Percentiles rank a stretch among this genome's conserved stretches.
Conservation (phyloP, 1,140 invertebrate species). For the Bombus consobrinus region DNA sequence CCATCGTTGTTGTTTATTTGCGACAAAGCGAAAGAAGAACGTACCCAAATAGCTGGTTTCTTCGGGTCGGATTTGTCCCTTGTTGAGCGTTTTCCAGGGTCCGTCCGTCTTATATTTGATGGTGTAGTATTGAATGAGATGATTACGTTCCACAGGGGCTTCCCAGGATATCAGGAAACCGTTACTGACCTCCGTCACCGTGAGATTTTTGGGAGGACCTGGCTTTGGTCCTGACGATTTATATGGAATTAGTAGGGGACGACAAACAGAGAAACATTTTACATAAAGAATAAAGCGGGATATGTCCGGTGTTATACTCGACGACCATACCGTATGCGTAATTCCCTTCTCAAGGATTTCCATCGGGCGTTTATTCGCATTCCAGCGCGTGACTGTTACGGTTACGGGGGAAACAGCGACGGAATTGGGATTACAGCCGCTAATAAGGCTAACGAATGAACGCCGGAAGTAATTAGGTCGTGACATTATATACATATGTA, state of each 20-base stretch:
- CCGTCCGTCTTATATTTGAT: slow-evolving; percentile 95
- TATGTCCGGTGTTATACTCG: too few species aligned
- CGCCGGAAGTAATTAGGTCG: slow-evolving; percentile 52
- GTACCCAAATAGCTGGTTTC: slow-evolving; percentile 93
- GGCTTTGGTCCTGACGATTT: slow-evolving; percentile 90
- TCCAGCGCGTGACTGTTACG: not conserved
- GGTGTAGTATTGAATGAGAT: slow-evolving; percentile 94
- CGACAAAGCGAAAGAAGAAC: not conserved
- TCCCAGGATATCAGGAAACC: slow-evolving; percentile 95
- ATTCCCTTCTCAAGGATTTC: not conserved
- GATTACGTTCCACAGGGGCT: slow-evolving; percentile 89
- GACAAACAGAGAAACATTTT: not conserved
- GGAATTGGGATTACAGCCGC: slow-evolving; percentile 25
- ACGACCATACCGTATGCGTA: not conserved
- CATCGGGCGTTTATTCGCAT: not conserved
- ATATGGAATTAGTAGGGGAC: slow-evolving; percentile 21
- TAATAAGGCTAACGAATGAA: slow-evolving; percentile 46
- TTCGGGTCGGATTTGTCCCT: slow-evolving; percentile 93
- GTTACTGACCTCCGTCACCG: slow-evolving; percentile 92
- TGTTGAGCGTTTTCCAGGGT: slow-evolving; percentile 93
- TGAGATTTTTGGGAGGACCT: slow-evolving; percentile 92
- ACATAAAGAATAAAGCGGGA: not conserved
- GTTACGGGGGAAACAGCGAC: slow-evolving; percentile 1
- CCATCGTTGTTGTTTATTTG: too few species aligned
- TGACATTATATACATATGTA: slow-evolving; percentile 43